phyloP scores from a whole-genome alignment of 1,140 invertebrate species.

The Bombus impatiens region DNA sequence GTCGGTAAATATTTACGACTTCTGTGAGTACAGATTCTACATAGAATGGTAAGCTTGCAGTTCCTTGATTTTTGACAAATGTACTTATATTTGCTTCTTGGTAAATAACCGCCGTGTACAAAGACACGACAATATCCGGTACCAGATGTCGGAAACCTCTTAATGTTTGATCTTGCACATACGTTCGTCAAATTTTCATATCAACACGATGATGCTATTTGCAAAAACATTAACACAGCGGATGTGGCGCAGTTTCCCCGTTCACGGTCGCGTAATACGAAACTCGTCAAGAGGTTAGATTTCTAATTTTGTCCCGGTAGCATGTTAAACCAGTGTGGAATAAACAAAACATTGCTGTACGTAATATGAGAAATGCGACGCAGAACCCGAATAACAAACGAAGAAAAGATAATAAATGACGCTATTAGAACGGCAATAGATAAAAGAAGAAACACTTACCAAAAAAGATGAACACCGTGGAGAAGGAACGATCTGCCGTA shows the following conservation, averaged over 20 bases:
- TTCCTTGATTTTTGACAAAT: not conserved
- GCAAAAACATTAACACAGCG: not conserved
- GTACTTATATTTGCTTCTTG: conserved; percentile 20
- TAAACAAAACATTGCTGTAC: not conserved
- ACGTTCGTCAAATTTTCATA: not conserved
- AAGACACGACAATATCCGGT: not conserved
- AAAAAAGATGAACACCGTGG: not conserved
- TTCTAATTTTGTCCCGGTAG: not conserved
- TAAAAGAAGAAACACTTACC: not conserved
- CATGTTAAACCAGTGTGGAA: not conserved
- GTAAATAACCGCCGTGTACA: not conserved
- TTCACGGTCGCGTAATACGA: too few relatives aligned
- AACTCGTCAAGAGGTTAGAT: not conserved
- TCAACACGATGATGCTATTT: not conserved
- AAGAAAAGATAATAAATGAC: not conserved
- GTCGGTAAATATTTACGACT: conserved; percentile 37
- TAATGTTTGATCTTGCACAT: not conserved
- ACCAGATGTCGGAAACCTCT: not conserved
- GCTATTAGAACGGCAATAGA: not conserved
- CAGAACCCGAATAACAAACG: not conserved
- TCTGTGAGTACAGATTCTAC: conserved; percentile 1
- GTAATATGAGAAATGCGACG: not conserved
- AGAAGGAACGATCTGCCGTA: not conserved
- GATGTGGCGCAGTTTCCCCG: not conserved
- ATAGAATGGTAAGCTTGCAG: conserved; percentile 8